Percentiles rank a stretch among this genome's conserved stretches.
Evolutionary conservation across 2,888 invertebrate genomes (phyloP).

Genomic region (Helicoverpa assulta): DNA sequence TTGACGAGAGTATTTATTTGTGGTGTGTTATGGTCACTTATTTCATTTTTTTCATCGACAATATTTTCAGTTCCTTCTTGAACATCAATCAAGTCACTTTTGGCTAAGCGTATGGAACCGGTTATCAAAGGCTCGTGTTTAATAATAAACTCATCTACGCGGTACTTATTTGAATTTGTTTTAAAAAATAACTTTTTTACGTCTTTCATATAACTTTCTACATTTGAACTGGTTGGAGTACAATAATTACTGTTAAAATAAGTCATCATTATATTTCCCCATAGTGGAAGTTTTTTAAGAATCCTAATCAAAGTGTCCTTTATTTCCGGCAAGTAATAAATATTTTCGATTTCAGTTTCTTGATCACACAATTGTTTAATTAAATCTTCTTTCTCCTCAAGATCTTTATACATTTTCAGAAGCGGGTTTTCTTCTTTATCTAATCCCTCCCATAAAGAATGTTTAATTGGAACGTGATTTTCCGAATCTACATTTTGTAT

Average conservation of each 20-base stretch:
- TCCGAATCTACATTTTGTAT: constrained; percentile 41
- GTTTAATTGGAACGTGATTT: constrained; percentile 40
- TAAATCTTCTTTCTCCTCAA: constrained; percentile 35
- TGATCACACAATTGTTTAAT: constrained; percentile 33
- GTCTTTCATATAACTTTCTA: constrained; percentile 44
- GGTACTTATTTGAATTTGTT: constrained; percentile 32
- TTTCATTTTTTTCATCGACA: constrained; percentile 32
- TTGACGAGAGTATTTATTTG: constrained; percentile 31
- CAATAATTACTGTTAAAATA: constrained; percentile 37
- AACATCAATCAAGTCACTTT: constrained; percentile 33
- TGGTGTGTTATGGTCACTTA: constrained; percentile 35
- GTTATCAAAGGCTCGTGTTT: constrained; percentile 41
- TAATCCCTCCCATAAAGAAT: constrained; percentile 33
- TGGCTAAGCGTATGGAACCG: constrained; percentile 34
- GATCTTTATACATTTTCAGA: constrained; percentile 34
- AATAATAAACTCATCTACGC: constrained; percentile 43
- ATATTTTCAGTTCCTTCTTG: constrained; percentile 33
- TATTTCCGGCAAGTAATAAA: constrained; percentile 36
- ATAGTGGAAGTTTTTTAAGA: constrained; percentile 38
- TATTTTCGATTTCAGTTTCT: constrained; percentile 38
- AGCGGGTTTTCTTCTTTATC: constrained; percentile 33
- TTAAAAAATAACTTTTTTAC: constrained; percentile 43
- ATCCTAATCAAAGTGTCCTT: constrained; percentile 34
- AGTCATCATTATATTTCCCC: constrained; percentile 41
- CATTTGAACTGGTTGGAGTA: constrained; percentile 40